Evolutionary conservation across 2,888 invertebrate genomes (phyloP), one percentile per base, ranked within the genome.

Genomic region (Stenoptilia bipunctidactyla): DNA sequence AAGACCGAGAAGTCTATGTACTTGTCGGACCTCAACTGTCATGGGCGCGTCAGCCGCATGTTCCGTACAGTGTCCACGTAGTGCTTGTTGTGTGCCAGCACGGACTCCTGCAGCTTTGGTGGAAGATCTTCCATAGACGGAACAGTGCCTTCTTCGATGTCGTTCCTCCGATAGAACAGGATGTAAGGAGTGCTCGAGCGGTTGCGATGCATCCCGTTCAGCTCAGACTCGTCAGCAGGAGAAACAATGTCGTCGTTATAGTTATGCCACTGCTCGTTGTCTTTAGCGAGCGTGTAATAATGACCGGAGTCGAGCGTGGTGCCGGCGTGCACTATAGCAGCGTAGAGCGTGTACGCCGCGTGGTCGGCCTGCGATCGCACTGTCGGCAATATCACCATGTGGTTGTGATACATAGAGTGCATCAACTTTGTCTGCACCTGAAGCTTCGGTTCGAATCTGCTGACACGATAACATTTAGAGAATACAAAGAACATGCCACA

Each of bases 311-410:
- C 92, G 47, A 93, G 89, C 38, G 91, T 92, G 14, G 88, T 88
- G 1, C 96, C 96, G 0, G 90, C 89, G 67, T 96, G 96, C 0
- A 96, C 90, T 0, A 96, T 91, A 0, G 93, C 92, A 0, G 93
- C 93, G 61, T 93, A 93, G 25, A 96, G 70, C 27, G 86, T 85
- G 65, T 93, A 95, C 13, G 85, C 77, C 41, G 52, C 58, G 52
- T 54, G 80, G 42, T 55, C 71, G 48, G 48, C 69, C 36, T 64
- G 63, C 2, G 60, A 55, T 8, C 70, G 66, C 13, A 66, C 70
- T 1, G 71, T 74, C 30, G 86, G 87, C 48, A 87, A 50, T 0
- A 66, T 67, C 37, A 88, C 72, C 13, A 69, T 85, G 47, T 85
- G 87, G 57, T 87, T 87, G 65, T 87, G 88, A 50, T 75, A 80